Percentiles rank a stretch among this genome's conserved stretches.
These are phyloP conservation scores for Sebastolobus alascanus DNA, from an alignment of 2,797 vertebrate species.

Conservation along the genomic window DNA sequence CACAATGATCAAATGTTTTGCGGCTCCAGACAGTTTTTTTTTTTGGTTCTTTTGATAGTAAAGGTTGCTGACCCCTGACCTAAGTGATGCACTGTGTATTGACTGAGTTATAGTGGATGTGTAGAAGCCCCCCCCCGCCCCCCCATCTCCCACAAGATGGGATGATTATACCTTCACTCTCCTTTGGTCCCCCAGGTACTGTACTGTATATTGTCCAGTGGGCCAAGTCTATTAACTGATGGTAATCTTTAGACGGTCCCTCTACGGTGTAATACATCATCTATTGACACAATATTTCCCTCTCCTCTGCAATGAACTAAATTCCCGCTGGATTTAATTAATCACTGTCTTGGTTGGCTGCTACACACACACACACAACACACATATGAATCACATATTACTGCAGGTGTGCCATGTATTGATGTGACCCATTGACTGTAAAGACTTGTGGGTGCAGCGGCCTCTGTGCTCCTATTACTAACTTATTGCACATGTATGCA, in stretches of 20 bases:
- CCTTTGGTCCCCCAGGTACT: conserved; percentile 14
- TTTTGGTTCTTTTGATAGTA: too few relatives aligned
- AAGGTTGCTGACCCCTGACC: too few relatives aligned
- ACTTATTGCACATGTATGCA: neutral
- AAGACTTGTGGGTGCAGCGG: neutral
- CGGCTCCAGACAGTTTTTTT: too few relatives aligned
- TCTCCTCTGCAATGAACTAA: conserved; percentile 22
- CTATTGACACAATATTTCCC: conserved; percentile 35
- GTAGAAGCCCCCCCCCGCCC: neutral
- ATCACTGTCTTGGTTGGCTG: conserved; percentile 27
- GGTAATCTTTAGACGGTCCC: conserved; percentile 26
- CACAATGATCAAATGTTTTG: too few relatives aligned
- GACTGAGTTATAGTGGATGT: too few relatives aligned
- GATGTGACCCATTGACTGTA: neutral
- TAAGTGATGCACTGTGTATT: too few relatives aligned
- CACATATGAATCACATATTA: too few relatives aligned
- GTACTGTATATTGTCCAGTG: conserved; percentile 19
- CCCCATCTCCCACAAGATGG: neutral
- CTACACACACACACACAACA: conserved; percentile 3
- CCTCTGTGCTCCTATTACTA: neutral
- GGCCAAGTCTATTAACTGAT: conserved; percentile 46
- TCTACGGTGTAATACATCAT: conserved; percentile 25
- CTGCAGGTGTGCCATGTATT: conserved; percentile 7
- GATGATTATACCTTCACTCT: conserved; percentile 34
- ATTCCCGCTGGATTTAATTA: conserved; percentile 39